Conservation (phyloP, 2,113 vertebrate species). For the Acanthisitta chloris region DNA sequence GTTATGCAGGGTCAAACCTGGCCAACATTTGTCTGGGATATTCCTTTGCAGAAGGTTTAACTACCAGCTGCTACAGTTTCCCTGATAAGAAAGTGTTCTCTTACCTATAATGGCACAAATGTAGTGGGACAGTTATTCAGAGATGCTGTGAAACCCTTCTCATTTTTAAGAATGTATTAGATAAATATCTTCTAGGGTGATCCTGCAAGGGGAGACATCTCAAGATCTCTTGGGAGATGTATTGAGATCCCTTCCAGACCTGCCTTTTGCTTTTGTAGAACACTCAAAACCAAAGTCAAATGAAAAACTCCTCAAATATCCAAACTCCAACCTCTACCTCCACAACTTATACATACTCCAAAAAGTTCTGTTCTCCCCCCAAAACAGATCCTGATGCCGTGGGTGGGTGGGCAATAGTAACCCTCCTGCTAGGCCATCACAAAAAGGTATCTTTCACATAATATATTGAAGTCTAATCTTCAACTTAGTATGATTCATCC, state of each 20-base stretch:
- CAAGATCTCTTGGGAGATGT: not conserved
- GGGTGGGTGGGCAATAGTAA: not conserved
- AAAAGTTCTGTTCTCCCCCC: not conserved
- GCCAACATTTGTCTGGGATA: not conserved
- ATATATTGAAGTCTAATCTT: not conserved
- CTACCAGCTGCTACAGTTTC: not conserved
- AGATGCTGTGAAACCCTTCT: not conserved
- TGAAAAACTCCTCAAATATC: not conserved
- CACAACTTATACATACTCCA: not conserved
- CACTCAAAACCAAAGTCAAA: not conserved
- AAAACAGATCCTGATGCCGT: accelerated
- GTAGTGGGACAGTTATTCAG: not conserved
- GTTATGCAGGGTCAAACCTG: not conserved
- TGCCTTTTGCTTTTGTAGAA: not conserved
- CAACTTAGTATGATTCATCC: not conserved
- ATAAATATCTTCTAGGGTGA: not conserved
- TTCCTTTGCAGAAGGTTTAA: constrained; percentile 4
- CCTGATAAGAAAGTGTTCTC: constrained; percentile 21
- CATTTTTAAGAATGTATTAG: not conserved
- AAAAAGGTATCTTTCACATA: not conserved
- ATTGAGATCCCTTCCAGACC: not conserved
- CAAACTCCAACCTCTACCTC: not conserved
- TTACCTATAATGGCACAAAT: not conserved
- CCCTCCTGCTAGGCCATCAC: not conserved
- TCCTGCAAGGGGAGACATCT: not conserved